Conservation (phyloP, 2,888 invertebrate genomes). For the Lepidonotus clava region DNA sequence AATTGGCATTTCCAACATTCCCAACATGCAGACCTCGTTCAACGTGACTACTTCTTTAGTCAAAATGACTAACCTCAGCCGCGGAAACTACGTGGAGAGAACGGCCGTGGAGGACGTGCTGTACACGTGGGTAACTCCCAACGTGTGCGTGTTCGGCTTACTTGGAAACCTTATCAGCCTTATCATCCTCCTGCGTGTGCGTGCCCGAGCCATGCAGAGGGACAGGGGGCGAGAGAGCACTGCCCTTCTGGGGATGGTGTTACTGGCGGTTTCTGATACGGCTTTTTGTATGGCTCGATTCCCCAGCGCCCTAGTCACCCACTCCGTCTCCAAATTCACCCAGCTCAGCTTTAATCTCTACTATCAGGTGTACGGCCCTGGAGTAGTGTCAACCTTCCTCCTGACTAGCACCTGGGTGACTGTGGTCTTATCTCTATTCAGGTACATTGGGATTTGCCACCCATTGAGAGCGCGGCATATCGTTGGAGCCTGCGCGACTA, state of each 20-base stretch:
- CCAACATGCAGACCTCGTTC: too few species aligned
- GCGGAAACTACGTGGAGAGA: too few species aligned
- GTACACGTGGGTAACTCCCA: constrained; percentile 45
- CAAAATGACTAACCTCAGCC: constrained; percentile 10
- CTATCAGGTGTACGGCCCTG: constrained; percentile 70
- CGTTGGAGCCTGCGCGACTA: not conserved
- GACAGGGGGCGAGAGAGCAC: constrained; percentile 54
- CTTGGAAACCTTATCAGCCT: constrained; percentile 61
- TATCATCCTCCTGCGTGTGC: constrained; percentile 50
- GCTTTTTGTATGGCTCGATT: constrained; percentile 68
- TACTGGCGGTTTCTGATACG: constrained; percentile 59
- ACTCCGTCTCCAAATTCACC: constrained; percentile 42
- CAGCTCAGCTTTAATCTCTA: constrained; percentile 59
- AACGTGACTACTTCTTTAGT: too few species aligned
- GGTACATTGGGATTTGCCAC: constrained; percentile 78
- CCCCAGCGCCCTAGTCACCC: constrained; percentile 69
- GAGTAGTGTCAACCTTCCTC: constrained; percentile 75
- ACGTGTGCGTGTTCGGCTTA: constrained; percentile 55
- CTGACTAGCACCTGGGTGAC: constrained; percentile 77
- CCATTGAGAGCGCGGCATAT: constrained; percentile 72
- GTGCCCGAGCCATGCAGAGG: not conserved
- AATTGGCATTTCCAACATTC: too few species aligned
- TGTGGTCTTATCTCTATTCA: constrained; percentile 76
- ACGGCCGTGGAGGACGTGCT: constrained; percentile 51
- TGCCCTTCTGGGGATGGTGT: constrained; percentile 58